Evolutionary conservation across 2,113 vertebrate species (phyloP).

Genomic region (Neopipo cinnamomea): DNA sequence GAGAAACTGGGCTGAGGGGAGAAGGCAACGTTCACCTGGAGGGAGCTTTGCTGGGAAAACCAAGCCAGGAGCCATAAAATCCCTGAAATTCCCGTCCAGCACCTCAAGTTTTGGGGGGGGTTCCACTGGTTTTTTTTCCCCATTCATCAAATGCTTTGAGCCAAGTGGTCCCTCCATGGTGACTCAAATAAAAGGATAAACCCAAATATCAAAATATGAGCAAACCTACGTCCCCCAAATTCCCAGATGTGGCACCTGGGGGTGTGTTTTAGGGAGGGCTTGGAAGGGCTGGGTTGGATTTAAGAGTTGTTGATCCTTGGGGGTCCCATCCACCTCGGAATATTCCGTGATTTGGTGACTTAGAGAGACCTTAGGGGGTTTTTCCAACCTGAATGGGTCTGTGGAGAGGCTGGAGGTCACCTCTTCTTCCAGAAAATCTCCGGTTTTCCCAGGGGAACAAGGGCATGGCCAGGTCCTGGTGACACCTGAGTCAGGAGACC

Average conservation of each 20-base stretch:
- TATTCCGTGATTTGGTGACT: not conserved
- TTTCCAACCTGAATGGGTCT: not conserved
- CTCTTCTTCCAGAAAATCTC: not conserved
- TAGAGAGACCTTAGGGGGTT: not conserved
- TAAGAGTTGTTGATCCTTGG: not conserved
- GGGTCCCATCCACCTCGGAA: not conserved
- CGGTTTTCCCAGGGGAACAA: not conserved
- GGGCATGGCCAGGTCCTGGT: not conserved
- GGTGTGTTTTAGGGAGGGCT: not conserved
- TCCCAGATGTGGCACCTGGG: not conserved
- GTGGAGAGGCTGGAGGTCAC: not conserved
- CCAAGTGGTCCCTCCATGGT: not conserved
- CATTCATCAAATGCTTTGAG: not conserved
- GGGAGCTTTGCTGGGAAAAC: not conserved
- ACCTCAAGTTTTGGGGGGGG: not conserved
- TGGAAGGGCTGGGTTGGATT: not conserved
- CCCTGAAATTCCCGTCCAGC: not conserved
- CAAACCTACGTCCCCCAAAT: not conserved
- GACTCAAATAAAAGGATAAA: not conserved
- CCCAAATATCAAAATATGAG: not conserved
- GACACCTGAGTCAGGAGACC: not conserved
- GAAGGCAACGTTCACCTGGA: too few relatives aligned
- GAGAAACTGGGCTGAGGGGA: not conserved
- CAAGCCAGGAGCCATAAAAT: not conserved
- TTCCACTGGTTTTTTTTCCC: not conserved